Base-by-base conservation (phyloP, 1,140 invertebrate species). In the Cyclargus thomasi region DNA sequence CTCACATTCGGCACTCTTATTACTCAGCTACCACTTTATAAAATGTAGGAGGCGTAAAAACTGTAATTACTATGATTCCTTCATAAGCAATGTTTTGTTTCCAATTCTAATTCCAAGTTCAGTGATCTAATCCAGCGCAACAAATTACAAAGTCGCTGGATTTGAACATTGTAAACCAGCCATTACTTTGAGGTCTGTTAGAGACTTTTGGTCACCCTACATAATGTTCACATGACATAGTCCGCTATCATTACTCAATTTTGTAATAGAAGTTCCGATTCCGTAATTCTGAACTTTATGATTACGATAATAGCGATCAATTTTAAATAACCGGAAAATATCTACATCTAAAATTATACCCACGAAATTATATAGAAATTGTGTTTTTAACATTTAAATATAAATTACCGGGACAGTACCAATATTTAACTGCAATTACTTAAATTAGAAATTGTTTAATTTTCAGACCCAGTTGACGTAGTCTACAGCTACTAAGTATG, bases 171-270 rank as follows among this genome's bases (percentile, higher is more conserved):
- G n/a, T n/a, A n/a, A 29, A 29, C 0, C 29, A 29, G 29, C 8
- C 8, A 29, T 29, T 29, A 29, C 8, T 39, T 18, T n/a, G 39
- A 39, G n/a, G 8, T 10, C 1, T n/a, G 10, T 39, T 63, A 20
- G 18, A 36, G 7, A 65, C 17, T 7, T 6, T 7, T 68, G 67
- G 67, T 21, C 47, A 63, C 39, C 59, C 36, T 63, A 68, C 67
- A 63, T 65, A 59, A 64, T 68, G 57, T 36, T 39, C 55, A 72
- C 70, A 59, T 20, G 55, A 64, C 67, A 64, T 68, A 71, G 59
- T 55, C 67, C 65, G 55, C 65, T 36, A 64, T 63, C 66, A 68
- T 65, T 53, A 53, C 62, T 68, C 47, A 68, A 68, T 68, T 63
- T 68, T 23, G 36, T 47, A 63, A 59, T 59, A 8, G 18, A 20